Conservation (phyloP, 2,113 vertebrate genomes). For the Mustela lutreola region DNA sequence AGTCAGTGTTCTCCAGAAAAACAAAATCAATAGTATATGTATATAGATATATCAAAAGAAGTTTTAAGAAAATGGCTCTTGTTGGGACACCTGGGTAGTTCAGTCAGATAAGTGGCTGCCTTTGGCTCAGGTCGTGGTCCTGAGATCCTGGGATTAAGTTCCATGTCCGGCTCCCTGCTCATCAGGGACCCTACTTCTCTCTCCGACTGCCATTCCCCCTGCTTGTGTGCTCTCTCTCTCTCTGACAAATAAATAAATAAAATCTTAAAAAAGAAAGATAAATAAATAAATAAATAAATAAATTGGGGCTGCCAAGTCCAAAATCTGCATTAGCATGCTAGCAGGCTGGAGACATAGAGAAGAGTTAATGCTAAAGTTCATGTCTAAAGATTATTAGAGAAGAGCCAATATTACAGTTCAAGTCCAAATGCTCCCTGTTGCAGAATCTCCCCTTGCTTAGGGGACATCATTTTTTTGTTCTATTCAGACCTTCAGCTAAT, state of each 20-base stretch:
- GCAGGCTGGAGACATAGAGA: not conserved
- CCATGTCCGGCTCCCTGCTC: too few relatives aligned
- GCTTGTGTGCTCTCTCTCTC: too few relatives aligned
- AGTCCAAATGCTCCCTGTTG: not conserved
- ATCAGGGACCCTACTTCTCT: too few relatives aligned
- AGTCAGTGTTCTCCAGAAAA: not conserved
- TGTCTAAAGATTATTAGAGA: not conserved
- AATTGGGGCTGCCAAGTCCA: not conserved
- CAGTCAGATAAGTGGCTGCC: too few relatives aligned
- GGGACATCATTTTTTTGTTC: not conserved
- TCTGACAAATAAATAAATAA: too few relatives aligned
- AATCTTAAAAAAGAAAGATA: too few relatives aligned
- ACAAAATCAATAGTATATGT: not conserved
- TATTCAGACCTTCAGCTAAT: not conserved
- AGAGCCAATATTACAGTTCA: not conserved
- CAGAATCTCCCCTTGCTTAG: not conserved
- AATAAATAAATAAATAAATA: too few relatives aligned
- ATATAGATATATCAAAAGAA: not conserved
- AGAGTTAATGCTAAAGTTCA: not conserved
- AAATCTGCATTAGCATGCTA: not conserved
- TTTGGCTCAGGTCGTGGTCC: too few relatives aligned
- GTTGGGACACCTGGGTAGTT: too few relatives aligned
- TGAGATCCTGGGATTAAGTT: too few relatives aligned
- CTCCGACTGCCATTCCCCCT: too few relatives aligned
- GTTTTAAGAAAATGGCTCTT: not conserved